Percentiles rank a stretch among this genome's conserved stretches.
Evolutionary conservation across 2,113 vertebrate genomes (phyloP).

Genomic region (Perca fluviatilis): DNA sequence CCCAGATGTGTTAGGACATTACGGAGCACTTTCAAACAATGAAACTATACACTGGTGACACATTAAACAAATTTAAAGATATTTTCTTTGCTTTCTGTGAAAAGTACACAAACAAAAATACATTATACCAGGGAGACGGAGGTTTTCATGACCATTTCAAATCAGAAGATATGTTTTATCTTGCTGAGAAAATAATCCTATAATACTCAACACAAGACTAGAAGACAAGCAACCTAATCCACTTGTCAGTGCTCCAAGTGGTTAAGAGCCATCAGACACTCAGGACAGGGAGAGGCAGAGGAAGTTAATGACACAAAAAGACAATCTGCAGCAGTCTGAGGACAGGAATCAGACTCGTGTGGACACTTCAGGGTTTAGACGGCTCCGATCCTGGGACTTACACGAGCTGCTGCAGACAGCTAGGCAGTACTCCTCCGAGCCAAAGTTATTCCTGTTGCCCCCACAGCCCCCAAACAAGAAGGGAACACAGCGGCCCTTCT

Average conservation of each 20-base stretch:
- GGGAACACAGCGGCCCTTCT: constrained; percentile 90
- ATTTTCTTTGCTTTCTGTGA: neutral
- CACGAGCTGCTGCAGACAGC: constrained; percentile 97
- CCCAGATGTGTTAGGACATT: neutral
- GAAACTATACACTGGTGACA: neutral
- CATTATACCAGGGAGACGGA: neutral
- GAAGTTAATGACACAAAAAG: constrained; percentile 45
- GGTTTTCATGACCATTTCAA: neutral
- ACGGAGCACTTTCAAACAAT: neutral
- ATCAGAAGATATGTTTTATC: neutral
- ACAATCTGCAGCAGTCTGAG: constrained; percentile 46
- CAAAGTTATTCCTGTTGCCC: constrained; percentile 99
- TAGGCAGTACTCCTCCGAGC: constrained; percentile 98
- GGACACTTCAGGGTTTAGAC: constrained; percentile 40
- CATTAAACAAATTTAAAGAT: neutral
- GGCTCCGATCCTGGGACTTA: constrained; percentile 85
- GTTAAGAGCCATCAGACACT: constrained; percentile 50
- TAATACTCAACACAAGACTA: neutral
- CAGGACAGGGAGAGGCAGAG: constrained; percentile 27
- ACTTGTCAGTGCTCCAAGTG: constrained; percentile 38
- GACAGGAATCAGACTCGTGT: constrained; percentile 42
- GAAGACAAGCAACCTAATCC: constrained; percentile 9
- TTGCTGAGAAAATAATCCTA: constrained; percentile 16
- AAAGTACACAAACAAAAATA: neutral
- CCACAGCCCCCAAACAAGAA: constrained; percentile 99